These are phyloP conservation scores for Ostrea edulis DNA, from an alignment of 1,140 invertebrate species.

Conservation along the genomic window DNA sequence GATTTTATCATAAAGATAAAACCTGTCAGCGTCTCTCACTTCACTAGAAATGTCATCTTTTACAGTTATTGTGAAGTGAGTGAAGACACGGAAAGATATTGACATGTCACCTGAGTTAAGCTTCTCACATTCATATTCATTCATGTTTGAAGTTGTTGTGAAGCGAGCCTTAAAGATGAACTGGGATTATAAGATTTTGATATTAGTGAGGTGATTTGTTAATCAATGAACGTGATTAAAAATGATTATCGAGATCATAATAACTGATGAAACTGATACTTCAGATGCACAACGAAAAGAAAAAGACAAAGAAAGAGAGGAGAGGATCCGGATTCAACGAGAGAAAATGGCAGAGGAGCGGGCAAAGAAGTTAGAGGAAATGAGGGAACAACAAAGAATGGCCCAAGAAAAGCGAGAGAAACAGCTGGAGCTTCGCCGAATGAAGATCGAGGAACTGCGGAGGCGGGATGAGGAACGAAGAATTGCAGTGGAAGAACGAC, in stretches of 20 bases:
- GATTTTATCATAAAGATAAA: not conserved
- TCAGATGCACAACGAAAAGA: constrained; percentile 57
- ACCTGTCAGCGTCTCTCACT: not conserved
- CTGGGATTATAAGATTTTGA: not conserved
- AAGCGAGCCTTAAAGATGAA: not conserved
- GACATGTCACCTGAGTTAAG: not conserved
- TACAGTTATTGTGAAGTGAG: not conserved
- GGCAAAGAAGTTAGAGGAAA: constrained; percentile 72
- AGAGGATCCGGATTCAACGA: constrained; percentile 67
- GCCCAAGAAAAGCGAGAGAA: constrained; percentile 74
- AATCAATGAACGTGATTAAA: not conserved
- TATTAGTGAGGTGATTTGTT: not conserved
- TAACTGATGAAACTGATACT: constrained; percentile 31
- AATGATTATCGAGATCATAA: constrained; percentile 40
- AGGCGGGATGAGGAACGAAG: constrained; percentile 72
- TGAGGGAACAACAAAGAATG: constrained; percentile 72
- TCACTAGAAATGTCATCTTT: not conserved
- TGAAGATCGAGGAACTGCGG: constrained; percentile 75
- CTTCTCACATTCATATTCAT: not conserved
- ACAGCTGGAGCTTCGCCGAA: constrained; percentile 71
- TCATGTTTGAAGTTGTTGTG: not conserved
- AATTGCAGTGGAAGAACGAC: constrained; percentile 72
- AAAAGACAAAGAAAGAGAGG: constrained; percentile 74
- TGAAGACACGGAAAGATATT: not conserved
- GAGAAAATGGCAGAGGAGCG: constrained; percentile 72